Conservation (phyloP, 1,140 invertebrate genomes). For the Zaprionus gabonicus region DNA sequence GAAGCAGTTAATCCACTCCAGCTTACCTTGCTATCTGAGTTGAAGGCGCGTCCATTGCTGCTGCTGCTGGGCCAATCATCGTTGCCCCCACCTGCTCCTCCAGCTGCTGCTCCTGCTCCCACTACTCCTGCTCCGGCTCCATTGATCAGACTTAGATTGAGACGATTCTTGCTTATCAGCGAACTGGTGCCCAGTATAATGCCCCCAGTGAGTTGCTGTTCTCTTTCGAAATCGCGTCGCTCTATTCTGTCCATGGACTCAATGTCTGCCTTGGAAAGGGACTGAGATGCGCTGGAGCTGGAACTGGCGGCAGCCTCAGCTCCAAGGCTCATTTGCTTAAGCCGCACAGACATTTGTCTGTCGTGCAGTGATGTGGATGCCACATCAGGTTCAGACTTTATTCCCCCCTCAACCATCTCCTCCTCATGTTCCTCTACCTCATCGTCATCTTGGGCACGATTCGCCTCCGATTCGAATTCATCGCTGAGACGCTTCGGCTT, state of each 20-base stretch:
- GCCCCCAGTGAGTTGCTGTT: conserved; percentile 78
- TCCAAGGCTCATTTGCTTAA: conserved; percentile 79
- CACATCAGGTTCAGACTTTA: conserved; percentile 57
- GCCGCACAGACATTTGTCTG: conserved; percentile 77
- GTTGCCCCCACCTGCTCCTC: conserved; percentile 28
- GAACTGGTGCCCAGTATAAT: conserved; percentile 74
- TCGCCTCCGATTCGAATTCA: conserved; percentile 65
- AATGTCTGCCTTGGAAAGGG: conserved; percentile 65
- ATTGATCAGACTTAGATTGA: conserved; percentile 82
- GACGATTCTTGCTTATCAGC: conserved; percentile 66
- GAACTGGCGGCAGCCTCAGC: conserved; percentile 39
- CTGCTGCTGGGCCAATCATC: conserved; percentile 79
- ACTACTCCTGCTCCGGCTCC: conserved; percentile 12
- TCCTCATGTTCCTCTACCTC: conserved; percentile 39
- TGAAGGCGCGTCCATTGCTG: conserved; percentile 71
- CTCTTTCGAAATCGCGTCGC: conserved; percentile 79
- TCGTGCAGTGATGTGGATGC: conserved; percentile 56
- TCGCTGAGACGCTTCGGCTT: conserved; percentile 83
- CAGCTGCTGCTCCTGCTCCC: neutral
- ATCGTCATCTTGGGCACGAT: conserved; percentile 58
- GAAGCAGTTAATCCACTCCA: neutral
- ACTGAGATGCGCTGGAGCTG: conserved; percentile 18
- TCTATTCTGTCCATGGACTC: conserved; percentile 82
- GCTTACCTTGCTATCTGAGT: conserved; percentile 79
- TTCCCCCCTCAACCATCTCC: conserved; percentile 3